These are phyloP conservation scores for Myiotriccus ornatus DNA, from an alignment of 2,797 vertebrate genomes.

Conservation along the genomic window DNA sequence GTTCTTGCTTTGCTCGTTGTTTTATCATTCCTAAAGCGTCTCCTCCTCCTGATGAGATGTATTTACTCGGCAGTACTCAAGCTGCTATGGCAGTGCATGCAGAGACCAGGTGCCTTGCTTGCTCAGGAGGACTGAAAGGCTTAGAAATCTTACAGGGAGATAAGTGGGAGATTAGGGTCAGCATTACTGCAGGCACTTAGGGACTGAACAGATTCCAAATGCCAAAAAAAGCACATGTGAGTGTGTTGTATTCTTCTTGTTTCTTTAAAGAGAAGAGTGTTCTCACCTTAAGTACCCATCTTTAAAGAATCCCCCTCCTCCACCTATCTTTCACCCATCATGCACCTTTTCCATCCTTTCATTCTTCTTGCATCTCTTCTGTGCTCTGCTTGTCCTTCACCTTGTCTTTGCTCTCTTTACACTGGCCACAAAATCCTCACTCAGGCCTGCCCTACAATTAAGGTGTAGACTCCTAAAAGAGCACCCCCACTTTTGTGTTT, in stretches of 20 bases:
- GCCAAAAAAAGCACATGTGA: not conserved
- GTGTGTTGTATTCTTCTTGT: not conserved
- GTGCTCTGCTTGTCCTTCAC: not conserved
- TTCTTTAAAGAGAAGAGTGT: not conserved
- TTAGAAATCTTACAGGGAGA: slow-evolving; percentile 70
- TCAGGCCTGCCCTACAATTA: not conserved
- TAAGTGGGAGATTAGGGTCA: slow-evolving; percentile 80
- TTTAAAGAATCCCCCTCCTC: not conserved
- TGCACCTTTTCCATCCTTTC: not conserved
- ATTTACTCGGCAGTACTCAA: not conserved
- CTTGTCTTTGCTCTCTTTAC: not conserved
- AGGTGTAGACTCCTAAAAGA: not conserved
- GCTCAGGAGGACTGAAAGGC: slow-evolving; percentile 40
- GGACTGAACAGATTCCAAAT: not conserved
- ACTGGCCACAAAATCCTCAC: not conserved
- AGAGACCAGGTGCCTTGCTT: not conserved
- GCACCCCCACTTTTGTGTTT: not conserved
- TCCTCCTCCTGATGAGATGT: not conserved
- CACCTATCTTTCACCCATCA: not conserved
- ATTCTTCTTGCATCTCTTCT: not conserved
- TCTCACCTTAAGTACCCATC: not conserved
- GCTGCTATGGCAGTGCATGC: not conserved
- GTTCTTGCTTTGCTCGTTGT: slow-evolving; percentile 59
- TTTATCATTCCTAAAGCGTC: slow-evolving; percentile 52
- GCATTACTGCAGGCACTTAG: slow-evolving; percentile 24